Conservation (phyloP, 2,797 vertebrate species). For the Hoplostethus atlanticus region DNA sequence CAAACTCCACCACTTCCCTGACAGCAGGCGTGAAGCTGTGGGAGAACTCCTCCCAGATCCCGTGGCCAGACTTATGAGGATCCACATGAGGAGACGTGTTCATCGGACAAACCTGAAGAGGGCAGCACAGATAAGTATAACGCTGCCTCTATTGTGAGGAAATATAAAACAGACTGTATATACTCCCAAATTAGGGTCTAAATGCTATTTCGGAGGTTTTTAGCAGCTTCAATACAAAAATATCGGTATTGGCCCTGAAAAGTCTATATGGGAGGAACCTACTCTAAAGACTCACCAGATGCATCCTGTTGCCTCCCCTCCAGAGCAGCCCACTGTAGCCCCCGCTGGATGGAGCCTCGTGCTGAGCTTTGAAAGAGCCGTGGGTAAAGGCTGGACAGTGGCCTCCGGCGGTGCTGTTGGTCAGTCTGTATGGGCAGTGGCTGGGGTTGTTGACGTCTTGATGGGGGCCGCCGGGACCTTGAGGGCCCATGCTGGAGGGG, state of each 20-base stretch:
- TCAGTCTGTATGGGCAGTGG: constrained; percentile 83
- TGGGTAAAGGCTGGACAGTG: constrained; percentile 84
- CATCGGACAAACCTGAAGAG: constrained; percentile 95
- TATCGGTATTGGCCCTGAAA: too few species aligned
- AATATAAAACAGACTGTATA: background rate
- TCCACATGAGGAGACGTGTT: constrained; percentile 93
- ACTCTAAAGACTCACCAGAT: constrained; percentile 87
- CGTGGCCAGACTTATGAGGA: constrained; percentile 92
- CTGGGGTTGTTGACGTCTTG: constrained; percentile 38
- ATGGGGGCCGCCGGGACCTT: constrained; percentile 7
- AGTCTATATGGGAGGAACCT: too few species aligned
- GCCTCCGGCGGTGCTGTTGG: constrained; percentile 73
- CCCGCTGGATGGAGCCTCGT: constrained; percentile 52
- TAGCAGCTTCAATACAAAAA: too few species aligned
- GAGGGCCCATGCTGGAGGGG: constrained; percentile 24
- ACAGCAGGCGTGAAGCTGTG: constrained; percentile 97
- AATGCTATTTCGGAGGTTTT: too few species aligned
- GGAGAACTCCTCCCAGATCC: constrained; percentile 98
- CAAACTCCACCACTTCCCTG: constrained; percentile 97
- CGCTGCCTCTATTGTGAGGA: background rate
- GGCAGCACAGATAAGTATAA: background rate
- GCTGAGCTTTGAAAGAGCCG: constrained; percentile 68
- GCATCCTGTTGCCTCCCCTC: constrained; percentile 80
- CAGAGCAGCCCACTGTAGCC: constrained; percentile 66
- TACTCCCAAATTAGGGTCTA: too few species aligned